These are phyloP conservation scores for Ramazzottius varieornatus DNA, from an alignment of 2,888 invertebrate species.

Conservation along the genomic window DNA sequence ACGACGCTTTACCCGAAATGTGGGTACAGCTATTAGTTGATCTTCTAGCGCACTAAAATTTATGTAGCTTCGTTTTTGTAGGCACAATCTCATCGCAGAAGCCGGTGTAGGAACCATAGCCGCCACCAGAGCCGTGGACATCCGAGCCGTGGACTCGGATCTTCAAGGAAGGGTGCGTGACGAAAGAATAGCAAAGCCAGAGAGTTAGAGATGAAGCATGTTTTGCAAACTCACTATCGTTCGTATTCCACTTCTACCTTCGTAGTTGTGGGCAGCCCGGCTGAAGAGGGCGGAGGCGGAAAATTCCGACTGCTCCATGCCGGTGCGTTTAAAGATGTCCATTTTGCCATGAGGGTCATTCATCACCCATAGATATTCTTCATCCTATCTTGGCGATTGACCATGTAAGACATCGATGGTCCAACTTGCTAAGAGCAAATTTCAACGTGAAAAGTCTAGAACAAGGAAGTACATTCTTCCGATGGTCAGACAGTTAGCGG, in stretches of 20 bases:
- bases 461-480: no score
- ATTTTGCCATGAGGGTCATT: slow-evolving; percentile 8
- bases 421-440: no score
- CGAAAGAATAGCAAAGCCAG: neutral
- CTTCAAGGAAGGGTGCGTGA: neutral
- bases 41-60: no score
- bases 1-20: neutral
- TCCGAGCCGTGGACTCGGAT: neutral
- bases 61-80: no score
- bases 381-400: neutral
- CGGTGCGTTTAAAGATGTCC: slow-evolving; percentile 6
- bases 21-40: no score
- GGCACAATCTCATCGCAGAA: neutral
- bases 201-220: neutral
- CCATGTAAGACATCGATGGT: neutral
- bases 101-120: neutral
- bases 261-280: slow-evolving; percentile 7
- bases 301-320: slow-evolving; percentile 6
- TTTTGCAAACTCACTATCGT: no score
- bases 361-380: neutral
- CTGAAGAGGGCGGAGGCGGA: slow-evolving; percentile 9
- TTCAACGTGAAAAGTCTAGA: no score
- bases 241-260: neutral
- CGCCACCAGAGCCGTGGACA: neutral
- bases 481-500: no score